Evolutionary conservation across 1,140 invertebrate genomes (phyloP).

Genomic region (Trachymyrmex cornetzi): DNA sequence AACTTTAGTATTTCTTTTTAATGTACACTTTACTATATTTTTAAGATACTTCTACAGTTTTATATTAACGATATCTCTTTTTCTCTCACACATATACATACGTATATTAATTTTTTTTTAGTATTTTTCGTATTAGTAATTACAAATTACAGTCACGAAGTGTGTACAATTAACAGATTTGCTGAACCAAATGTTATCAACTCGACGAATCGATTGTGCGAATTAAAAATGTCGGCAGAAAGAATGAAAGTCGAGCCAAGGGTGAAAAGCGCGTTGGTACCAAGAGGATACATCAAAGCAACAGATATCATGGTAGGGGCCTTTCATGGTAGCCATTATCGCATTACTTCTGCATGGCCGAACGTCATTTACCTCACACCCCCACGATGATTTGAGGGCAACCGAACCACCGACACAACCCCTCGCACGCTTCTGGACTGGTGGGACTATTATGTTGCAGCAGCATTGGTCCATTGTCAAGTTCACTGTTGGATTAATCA

Average conservation of each 20-base stretch:
- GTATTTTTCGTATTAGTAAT: conserved; percentile 29
- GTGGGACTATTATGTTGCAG: conserved; percentile 74
- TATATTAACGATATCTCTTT: conserved; percentile 1
- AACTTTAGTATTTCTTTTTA: neutral
- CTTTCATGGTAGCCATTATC: conserved; percentile 83
- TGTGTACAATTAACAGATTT: conserved; percentile 14
- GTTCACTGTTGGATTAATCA: conserved; percentile 62
- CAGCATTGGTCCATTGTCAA: conserved; percentile 60
- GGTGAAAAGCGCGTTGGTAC: conserved; percentile 49
- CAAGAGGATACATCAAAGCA: conserved; percentile 83
- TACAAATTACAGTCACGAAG: neutral
- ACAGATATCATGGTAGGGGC: conserved; percentile 78
- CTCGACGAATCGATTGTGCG: conserved; percentile 1
- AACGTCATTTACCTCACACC: conserved; percentile 83
- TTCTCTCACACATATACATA: neutral
- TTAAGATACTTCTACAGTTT: neutral
- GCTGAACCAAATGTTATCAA: conserved; percentile 22
- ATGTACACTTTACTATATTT: neutral
- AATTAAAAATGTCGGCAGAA: conserved; percentile 66
- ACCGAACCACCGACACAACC: conserved; percentile 78
- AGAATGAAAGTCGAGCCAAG: conserved; percentile 57
- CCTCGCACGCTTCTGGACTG: conserved; percentile 49
- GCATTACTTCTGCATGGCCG: conserved; percentile 83
- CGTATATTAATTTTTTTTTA: neutral
- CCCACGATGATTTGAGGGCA: conserved; percentile 84